Percentiles rank a stretch among this genome's conserved stretches.
Evolutionary conservation across 2,797 vertebrate species (phyloP).

Genomic region (Sebastes hubbsi): DNA sequence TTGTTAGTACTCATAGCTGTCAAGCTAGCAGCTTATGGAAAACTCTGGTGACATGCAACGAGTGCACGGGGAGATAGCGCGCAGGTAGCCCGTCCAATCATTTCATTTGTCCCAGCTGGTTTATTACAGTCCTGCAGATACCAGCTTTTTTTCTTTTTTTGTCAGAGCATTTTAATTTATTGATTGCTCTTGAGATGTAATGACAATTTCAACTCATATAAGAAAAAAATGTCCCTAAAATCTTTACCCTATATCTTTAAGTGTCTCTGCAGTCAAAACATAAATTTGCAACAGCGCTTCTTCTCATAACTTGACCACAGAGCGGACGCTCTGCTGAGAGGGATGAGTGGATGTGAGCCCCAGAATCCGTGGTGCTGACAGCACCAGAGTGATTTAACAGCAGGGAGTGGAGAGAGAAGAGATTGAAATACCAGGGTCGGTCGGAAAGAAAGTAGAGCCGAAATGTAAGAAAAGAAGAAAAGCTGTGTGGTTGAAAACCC

Average conservation of each 20-base stretch:
- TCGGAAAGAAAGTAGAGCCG: background rate
- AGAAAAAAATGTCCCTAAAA: no score
- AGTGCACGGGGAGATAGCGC: no score
- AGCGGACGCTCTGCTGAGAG: background rate
- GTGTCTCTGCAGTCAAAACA: slow-evolving; percentile 22
- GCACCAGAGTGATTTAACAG: slow-evolving; percentile 47
- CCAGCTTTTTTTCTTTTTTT: no score
- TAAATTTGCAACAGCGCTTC: slow-evolving; percentile 29
- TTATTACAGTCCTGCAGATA: no score
- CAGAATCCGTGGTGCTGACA: slow-evolving; percentile 35
- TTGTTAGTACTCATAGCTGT: no score
- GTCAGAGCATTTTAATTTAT: no score
- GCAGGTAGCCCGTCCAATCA: no score
- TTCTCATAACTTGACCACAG: slow-evolving; percentile 14
- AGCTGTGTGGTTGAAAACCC: background rate
- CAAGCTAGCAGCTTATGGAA: no score
- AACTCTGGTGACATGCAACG: no score
- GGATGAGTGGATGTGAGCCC: slow-evolving; percentile 28
- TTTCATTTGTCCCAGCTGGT: no score
- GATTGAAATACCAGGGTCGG: slow-evolving; percentile 1
- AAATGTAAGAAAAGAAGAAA: background rate
- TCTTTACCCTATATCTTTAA: background rate
- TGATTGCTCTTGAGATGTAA: no score
- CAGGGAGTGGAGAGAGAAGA: slow-evolving; percentile 37
- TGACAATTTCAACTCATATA: no score